These are phyloP conservation scores for Leptinotarsa juncta DNA, from an alignment of 2,888 invertebrate genomes.

Conservation along the genomic window DNA sequence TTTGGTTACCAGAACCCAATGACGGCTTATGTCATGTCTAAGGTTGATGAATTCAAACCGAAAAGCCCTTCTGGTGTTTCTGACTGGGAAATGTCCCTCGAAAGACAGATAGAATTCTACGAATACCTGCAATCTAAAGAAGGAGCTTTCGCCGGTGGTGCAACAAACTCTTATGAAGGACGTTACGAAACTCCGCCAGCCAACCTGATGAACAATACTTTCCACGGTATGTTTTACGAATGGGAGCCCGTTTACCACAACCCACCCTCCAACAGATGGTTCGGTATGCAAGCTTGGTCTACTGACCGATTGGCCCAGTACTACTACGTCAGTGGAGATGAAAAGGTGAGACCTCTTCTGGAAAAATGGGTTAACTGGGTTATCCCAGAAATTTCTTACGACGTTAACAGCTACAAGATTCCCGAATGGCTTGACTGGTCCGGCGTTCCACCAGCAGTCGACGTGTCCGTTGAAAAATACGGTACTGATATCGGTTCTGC, in stretches of 20 bases:
- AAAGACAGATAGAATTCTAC: slow-evolving; percentile 52
- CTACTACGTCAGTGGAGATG: slow-evolving; percentile 49
- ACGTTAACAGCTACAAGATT: slow-evolving; percentile 43
- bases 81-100: slow-evolving; percentile 49
- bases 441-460: slow-evolving; percentile 48
- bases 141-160: slow-evolving; percentile 52
- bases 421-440: slow-evolving; percentile 47
- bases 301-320: slow-evolving; percentile 51
- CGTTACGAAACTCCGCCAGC: slow-evolving; percentile 48
- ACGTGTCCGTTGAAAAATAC: slow-evolving; percentile 44
- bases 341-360: slow-evolving; percentile 43
- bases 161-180: slow-evolving; percentile 52
- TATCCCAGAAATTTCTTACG: slow-evolving; percentile 41
- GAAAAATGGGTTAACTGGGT: slow-evolving; percentile 51
- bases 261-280: slow-evolving; percentile 55
- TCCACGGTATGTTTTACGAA: slow-evolving; percentile 53
- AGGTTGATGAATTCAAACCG: slow-evolving; percentile 46
- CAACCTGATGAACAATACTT: slow-evolving; percentile 46
- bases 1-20: slow-evolving; percentile 53
- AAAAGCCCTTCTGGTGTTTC: slow-evolving; percentile 46
- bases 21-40: slow-evolving; percentile 47
- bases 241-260: slow-evolving; percentile 54
- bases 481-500: slow-evolving; percentile 49
- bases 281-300: slow-evolving; percentile 54
- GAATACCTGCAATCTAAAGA: slow-evolving; percentile 47